Conservation (phyloP, 2,888 invertebrate species). For the Pseudeuparius sepicola region DNA sequence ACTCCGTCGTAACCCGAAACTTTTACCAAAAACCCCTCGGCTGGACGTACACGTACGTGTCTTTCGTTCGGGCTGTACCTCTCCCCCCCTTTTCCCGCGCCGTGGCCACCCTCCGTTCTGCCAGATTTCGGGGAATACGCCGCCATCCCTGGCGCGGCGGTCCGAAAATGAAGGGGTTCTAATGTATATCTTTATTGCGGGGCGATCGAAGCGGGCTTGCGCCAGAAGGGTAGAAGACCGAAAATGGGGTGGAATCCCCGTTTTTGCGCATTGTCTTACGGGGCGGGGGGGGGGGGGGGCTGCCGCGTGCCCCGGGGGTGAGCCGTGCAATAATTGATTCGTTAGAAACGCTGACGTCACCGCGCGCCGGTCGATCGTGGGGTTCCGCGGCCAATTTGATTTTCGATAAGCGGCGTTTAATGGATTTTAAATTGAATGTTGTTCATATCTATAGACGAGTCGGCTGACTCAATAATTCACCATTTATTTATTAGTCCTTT, state of each 20-base stretch:
- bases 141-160: too few relatives aligned
- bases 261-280: conserved; percentile 30
- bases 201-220: conserved; percentile 18
- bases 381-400: too few relatives aligned
- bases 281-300: conserved; percentile 21
- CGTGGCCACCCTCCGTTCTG: conserved; percentile 35
- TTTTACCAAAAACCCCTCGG: too few relatives aligned
- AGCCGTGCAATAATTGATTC: conserved; percentile 26
- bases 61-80: conserved; percentile 36
- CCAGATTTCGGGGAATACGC: conserved; percentile 36
- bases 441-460: too few relatives aligned
- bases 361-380: too few relatives aligned
- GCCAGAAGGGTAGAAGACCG: conserved; percentile 22
- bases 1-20: too few relatives aligned
- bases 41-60: too few relatives aligned
- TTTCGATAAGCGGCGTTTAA: too few relatives aligned
- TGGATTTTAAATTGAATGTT: too few relatives aligned
- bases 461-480: too few relatives aligned
- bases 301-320: conserved; percentile 22
- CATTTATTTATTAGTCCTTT: too few relatives aligned
- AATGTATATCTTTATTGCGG: conserved; percentile 20
- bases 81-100: conserved; percentile 34
- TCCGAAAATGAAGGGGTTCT: too few relatives aligned
- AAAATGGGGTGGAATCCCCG: conserved; percentile 27
- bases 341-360: conserved; percentile 29